Percentiles rank a stretch among this genome's conserved stretches.
Evolutionary conservation across 2,888 invertebrate species (phyloP).

Genomic region (Chymomyza amoena): DNA sequence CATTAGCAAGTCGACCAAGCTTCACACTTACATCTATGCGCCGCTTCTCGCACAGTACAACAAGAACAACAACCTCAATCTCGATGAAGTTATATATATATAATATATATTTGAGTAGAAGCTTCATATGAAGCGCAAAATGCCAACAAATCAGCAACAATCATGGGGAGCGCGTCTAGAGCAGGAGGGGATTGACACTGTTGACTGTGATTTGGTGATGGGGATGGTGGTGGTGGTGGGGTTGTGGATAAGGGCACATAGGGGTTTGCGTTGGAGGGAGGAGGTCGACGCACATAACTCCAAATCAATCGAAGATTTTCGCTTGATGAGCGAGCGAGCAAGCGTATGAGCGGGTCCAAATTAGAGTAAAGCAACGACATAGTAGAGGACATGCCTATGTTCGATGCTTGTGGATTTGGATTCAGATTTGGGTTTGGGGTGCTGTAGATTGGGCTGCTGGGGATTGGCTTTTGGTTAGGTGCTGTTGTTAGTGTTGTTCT

Average conservation of each 20-base stretch:
- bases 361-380: not conserved
- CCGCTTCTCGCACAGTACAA: not conserved
- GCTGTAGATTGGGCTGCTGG: not conserved
- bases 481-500: not conserved
- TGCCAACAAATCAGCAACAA: slow-evolving; percentile 27
- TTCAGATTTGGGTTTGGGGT: not conserved
- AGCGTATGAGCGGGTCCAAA: not conserved
- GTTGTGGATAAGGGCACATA: not conserved
- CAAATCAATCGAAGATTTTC: slow-evolving; percentile 8
- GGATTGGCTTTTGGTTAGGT: not conserved
- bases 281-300: not conserved
- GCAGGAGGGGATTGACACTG: not conserved
- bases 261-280: not conserved
- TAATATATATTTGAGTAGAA: slow-evolving; percentile 19
- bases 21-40: not conserved
- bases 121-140: slow-evolving; percentile 21
- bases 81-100: not conserved
- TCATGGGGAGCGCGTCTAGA: slow-evolving; percentile 9
- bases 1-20: not conserved
- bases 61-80: not conserved
- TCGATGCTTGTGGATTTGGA: not conserved
- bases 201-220: not conserved
- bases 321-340: slow-evolving; percentile 1
- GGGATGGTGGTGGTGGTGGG: not conserved
- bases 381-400: not conserved